Conservation (phyloP, 2,113 vertebrate species). For the Eulemur rufifrons region DNA sequence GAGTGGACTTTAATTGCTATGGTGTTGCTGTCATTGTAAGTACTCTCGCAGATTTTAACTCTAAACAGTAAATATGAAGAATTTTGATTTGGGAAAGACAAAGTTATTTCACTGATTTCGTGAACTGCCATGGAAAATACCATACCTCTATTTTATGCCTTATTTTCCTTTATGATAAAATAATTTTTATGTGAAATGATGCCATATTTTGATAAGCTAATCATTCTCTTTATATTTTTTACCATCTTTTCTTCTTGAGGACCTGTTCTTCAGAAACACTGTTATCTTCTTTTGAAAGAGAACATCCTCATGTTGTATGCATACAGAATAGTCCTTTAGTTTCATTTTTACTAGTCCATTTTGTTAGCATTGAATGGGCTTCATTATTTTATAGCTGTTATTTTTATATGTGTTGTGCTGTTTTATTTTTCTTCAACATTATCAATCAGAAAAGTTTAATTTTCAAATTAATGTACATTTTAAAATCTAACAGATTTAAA, state of each 20-base stretch:
- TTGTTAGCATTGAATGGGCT: background rate
- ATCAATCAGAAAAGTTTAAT: constrained; percentile 21
- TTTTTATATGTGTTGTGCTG: constrained; percentile 26
- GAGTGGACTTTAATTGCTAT: constrained; percentile 89
- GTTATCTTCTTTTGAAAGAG: constrained; percentile 36
- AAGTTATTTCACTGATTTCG: constrained; percentile 15
- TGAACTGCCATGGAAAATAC: background rate
- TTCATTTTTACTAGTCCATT: constrained; percentile 36
- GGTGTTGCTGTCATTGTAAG: constrained; percentile 88
- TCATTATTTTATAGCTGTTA: background rate
- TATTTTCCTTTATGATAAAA: constrained; percentile 1
- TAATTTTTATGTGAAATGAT: background rate
- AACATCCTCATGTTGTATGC: background rate
- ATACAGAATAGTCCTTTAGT: background rate
- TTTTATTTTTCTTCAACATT: constrained; percentile 42
- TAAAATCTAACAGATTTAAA: constrained; percentile 67
- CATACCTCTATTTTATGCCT: background rate
- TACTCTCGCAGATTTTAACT: constrained; percentile 71
- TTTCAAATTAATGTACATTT: constrained; percentile 57
- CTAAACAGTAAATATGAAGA: constrained; percentile 6
- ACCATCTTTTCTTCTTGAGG: background rate
- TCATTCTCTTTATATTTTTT: background rate
- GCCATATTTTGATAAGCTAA: constrained; percentile 12
- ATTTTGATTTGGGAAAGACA: constrained; percentile 24
- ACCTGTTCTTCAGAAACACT: constrained; percentile 11